phyloP scores from a whole-genome alignment of 2,113 vertebrate species.

The Piprites chloris region DNA sequence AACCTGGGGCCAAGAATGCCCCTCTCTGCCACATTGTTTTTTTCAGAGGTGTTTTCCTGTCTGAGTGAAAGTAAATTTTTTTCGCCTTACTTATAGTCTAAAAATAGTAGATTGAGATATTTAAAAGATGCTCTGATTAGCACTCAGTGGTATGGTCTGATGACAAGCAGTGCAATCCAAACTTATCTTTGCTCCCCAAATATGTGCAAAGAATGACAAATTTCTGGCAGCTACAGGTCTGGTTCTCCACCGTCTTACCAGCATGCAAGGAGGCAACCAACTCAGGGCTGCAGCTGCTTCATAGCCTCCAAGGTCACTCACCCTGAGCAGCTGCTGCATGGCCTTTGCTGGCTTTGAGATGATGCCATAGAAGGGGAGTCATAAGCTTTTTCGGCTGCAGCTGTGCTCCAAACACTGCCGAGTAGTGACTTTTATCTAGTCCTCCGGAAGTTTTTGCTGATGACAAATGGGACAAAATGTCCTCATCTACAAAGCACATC shows the following conservation, averaged over 20 bases:
- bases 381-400: neutral
- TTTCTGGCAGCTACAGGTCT: neutral
- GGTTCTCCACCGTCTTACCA: neutral
- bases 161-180: neutral
- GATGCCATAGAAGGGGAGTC: neutral
- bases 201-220: neutral
- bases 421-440: neutral
- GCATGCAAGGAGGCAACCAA: neutral
- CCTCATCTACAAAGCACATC: neutral
- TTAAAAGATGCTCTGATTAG: slow-evolving; percentile 10
- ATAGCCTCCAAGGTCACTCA: accelerated
- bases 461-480: neutral
- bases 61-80: neutral
- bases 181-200: neutral
- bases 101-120: neutral
- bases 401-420: neutral
- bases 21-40: neutral
- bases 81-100: neutral
- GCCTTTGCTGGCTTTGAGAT: neutral
- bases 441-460: neutral
- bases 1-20: neutral
- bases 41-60: neutral
- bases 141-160: neutral
- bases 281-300: neutral
- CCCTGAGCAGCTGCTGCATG: neutral